Conservation (phyloP, 2,113 vertebrate species). For the Aspiorhynchus laticeps region DNA sequence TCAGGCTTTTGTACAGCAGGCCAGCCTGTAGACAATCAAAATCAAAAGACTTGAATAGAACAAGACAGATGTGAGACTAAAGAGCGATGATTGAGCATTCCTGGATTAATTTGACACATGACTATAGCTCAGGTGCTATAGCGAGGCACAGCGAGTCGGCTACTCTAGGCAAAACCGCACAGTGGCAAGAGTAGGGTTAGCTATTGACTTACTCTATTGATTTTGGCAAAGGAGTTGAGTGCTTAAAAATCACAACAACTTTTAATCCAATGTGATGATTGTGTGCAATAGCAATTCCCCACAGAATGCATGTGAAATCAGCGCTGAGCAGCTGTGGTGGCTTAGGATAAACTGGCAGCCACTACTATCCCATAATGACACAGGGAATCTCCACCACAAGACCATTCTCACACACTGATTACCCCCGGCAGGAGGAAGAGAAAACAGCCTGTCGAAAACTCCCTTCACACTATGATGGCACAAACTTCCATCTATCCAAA, state of each 20-base stretch:
- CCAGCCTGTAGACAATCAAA: background rate
- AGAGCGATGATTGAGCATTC: background rate
- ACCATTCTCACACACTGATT: constrained; percentile 15
- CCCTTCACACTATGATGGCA: constrained; percentile 35
- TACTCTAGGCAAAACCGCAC: background rate
- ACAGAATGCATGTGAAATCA: constrained; percentile 52
- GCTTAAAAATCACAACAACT: constrained; percentile 61
- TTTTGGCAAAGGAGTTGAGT: constrained; percentile 57
- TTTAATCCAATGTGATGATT: constrained; percentile 64
- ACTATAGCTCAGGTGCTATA: background rate
- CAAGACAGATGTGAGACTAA: background rate
- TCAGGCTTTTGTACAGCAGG: background rate
- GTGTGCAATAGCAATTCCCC: constrained; percentile 48
- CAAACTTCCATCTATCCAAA: constrained; percentile 42
- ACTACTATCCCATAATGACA: constrained; percentile 6
- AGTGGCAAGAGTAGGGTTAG: constrained; percentile 28
- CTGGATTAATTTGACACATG: background rate
- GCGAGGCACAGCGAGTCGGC: background rate
- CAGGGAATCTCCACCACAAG: constrained; percentile 24
- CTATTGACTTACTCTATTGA: constrained; percentile 61
- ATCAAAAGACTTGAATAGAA: background rate
- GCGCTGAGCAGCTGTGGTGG: constrained; percentile 48
- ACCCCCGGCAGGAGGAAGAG: constrained; percentile 21
- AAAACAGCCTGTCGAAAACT: constrained; percentile 36
- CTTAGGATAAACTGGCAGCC: constrained; percentile 51